Conservation (phyloP, 2,113 vertebrate species). For the Trichechus manatus region DNA sequence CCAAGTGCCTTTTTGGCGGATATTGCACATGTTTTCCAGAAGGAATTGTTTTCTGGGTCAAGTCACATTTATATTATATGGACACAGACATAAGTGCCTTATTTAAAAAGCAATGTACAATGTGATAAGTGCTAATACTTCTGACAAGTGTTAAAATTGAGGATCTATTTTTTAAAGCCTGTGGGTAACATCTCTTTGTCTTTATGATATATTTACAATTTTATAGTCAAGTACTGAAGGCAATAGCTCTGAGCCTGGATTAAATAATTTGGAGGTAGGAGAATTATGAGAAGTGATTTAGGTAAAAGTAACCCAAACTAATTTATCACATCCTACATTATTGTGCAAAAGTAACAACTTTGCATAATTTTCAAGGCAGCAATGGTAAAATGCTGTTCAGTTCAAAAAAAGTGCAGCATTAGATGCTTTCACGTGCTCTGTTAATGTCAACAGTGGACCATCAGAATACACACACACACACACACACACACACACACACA, state of each 20-base stretch:
- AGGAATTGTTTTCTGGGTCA: slow-evolving; percentile 75
- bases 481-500: not conserved
- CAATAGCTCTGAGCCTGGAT: slow-evolving; percentile 1
- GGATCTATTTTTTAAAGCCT: slow-evolving; percentile 43
- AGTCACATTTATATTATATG: slow-evolving; percentile 60
- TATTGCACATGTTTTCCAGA: not conserved
- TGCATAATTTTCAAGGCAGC: not conserved
- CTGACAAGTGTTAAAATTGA: slow-evolving; percentile 77
- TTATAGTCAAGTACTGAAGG: slow-evolving; percentile 9
- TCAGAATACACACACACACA: not conserved
- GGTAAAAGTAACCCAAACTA: slow-evolving; percentile 40
- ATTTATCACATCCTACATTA: slow-evolving; percentile 31
- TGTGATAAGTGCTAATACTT: slow-evolving; percentile 67
- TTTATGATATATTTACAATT: slow-evolving; percentile 25
- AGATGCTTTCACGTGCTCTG: not conserved
- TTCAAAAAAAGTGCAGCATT: not conserved
- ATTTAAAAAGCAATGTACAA: slow-evolving; percentile 65
- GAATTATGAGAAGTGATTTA: slow-evolving; percentile 47
- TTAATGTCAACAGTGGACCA: not conserved
- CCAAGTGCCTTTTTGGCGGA: slow-evolving; percentile 20
- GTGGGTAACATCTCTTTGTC: slow-evolving; percentile 54
- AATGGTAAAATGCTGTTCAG: slow-evolving; percentile 8
- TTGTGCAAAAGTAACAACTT: slow-evolving; percentile 43
- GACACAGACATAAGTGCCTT: slow-evolving; percentile 54
- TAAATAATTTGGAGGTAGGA: not conserved